Percentiles rank a stretch among this genome's conserved stretches.
These are phyloP conservation scores for Acanthurus tractus DNA, from an alignment of 2,797 vertebrate species.

Conservation along the genomic window DNA sequence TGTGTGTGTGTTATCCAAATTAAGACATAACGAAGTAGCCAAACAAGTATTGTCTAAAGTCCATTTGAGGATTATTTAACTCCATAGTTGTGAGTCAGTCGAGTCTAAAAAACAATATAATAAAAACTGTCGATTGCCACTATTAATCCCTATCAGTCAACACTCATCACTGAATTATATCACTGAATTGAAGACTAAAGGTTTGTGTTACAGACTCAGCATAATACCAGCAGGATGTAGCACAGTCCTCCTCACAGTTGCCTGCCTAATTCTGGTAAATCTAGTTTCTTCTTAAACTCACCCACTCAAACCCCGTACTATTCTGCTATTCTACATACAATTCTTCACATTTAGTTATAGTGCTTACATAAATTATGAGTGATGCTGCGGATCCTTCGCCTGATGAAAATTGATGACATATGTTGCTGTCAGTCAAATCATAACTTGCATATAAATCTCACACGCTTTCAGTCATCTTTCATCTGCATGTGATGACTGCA, in stretches of 20 bases:
- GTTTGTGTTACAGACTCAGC: neutral
- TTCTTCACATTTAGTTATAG: slow-evolving; percentile 12
- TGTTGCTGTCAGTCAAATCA: neutral
- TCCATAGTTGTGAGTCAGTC: neutral
- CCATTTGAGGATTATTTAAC: neutral
- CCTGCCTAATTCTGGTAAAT: neutral
- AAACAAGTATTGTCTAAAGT: neutral
- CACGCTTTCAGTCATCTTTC: neutral
- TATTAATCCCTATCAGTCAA: neutral
- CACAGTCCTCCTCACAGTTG: neutral
- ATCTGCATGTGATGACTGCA: neutral
- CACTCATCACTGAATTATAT: neutral
- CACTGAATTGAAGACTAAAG: neutral
- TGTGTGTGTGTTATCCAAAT: neutral
- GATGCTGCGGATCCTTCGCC: neutral
- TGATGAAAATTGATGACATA: neutral
- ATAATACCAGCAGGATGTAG: neutral
- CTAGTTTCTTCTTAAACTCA: neutral
- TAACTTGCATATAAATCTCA: neutral
- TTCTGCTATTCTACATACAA: no score
- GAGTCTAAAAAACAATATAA: neutral
- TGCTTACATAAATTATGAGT: neutral
- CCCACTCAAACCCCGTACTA: neutral
- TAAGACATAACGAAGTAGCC: slow-evolving; percentile 8
- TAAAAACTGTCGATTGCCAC: no score